Base-by-base conservation (phyloP, 2,797 vertebrate genomes). In the Dryobates pubescens region DNA sequence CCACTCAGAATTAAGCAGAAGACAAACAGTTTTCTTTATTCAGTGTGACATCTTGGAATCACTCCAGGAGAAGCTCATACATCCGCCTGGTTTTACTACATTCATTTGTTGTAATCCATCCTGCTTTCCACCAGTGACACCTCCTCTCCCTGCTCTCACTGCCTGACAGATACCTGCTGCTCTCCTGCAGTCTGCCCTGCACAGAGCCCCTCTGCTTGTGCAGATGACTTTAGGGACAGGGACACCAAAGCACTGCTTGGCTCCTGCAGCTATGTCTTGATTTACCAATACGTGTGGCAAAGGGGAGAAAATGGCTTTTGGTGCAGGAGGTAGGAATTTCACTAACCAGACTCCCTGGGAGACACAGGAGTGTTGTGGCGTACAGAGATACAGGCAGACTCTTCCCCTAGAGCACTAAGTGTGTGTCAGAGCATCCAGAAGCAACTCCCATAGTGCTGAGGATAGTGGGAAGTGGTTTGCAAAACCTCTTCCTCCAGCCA, bases 1-100 rank as follows among this genome's bases (percentile, higher is more conserved):
- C 61, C 82, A 71, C 82, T 94, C 54, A 72, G 79, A 89, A 89
- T 80, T 89, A 82, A 86, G 81, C 45, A 61, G 74, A 74, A 92
- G 76, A 94, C 77, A 91, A 89, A 56, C 0, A 32, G 36, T 71
- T 85, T 92, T 69, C 62, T 70, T 94, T 91, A 79, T 75, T 72
- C 76, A 51, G 49, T 63, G 32, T 47, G 70, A 86, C 84, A 73
- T 76, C 87, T 83, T 95, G 94, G 86, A 91, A 90, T 71, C 19
- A 54, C 38, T 77, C 91, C 88, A 94, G 71, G 58, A 89, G 83
- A 76, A 93, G 36, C 56, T 90, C 78, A 63, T 19, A 61, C 51
- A 77, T 84, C 81, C 80, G 81, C 64, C 54, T 94, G 57, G 38
- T 57, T 81, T 73, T 62, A 70, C 78, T 64, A 47, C 22, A 56